Percentiles rank a stretch among this genome's conserved stretches.
These are phyloP conservation scores for Pseudochirops cupreus DNA, from an alignment of 2,797 vertebrate genomes.

Conservation along the genomic window DNA sequence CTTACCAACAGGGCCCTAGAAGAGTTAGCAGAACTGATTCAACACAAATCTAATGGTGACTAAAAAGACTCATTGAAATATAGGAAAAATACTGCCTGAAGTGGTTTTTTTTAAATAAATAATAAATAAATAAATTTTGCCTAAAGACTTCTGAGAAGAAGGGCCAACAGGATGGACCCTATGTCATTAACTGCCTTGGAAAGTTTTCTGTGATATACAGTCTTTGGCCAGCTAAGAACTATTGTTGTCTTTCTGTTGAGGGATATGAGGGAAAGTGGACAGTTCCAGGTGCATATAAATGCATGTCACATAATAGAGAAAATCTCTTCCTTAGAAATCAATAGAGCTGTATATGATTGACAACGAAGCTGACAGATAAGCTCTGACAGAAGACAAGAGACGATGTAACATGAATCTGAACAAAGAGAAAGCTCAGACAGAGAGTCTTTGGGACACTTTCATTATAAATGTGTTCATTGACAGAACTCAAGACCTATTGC, in stretches of 20 bases:
- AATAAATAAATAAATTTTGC: neutral
- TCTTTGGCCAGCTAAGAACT: neutral
- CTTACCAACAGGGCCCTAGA: neutral
- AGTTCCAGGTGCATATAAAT: neutral
- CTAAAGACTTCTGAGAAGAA: neutral
- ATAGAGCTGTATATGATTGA: neutral
- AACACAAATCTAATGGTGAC: constrained; percentile 10
- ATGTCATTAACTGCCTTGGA: neutral
- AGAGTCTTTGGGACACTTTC: neutral
- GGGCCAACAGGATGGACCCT: neutral
- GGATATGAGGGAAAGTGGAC: neutral
- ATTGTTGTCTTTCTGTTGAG: neutral
- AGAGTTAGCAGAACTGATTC: neutral
- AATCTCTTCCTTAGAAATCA: neutral
- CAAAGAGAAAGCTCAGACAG: neutral
- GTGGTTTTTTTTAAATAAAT: too few species aligned
- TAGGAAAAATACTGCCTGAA: neutral
- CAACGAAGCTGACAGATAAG: neutral
- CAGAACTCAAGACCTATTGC: neutral
- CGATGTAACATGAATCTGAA: neutral
- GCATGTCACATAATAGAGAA: neutral
- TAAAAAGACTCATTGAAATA: neutral
- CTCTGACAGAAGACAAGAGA: neutral
- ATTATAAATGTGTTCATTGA: neutral
- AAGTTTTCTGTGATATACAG: neutral